Evolutionary conservation across 2,113 vertebrate genomes (phyloP).

Genomic region (Semicossyphus pulcher): DNA sequence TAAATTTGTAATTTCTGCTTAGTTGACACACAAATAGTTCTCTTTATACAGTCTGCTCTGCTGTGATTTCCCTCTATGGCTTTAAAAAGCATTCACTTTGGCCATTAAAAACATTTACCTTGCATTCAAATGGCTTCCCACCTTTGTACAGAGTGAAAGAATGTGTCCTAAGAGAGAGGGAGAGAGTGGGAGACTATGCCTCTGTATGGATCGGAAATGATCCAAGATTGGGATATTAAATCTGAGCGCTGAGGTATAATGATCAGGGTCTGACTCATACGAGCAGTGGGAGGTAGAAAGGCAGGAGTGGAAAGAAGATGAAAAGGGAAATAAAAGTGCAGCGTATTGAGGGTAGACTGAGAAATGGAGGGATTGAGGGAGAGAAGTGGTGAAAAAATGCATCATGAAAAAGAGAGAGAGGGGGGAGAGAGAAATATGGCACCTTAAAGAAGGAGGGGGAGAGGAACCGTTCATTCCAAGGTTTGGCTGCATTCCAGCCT

Average conservation of each 20-base stretch:
- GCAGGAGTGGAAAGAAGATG: slow-evolving; percentile 50
- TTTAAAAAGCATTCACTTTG: background rate
- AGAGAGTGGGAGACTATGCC: background rate
- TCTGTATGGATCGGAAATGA: slow-evolving; percentile 19
- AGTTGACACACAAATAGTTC: background rate
- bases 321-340: slow-evolving; percentile 56
- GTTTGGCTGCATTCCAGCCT: slow-evolving; percentile 82
- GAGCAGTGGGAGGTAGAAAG: slow-evolving; percentile 29
- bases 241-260: slow-evolving; percentile 36
- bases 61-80: background rate
- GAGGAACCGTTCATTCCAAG: slow-evolving; percentile 63
- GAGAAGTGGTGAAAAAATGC: slow-evolving; percentile 35
- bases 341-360: slow-evolving; percentile 26
- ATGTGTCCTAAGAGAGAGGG: background rate
- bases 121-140: slow-evolving; percentile 14
- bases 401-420: slow-evolving; percentile 15
- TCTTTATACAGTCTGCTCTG: background rate
- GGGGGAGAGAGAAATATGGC: slow-evolving; percentile 40
- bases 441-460: slow-evolving; percentile 36
- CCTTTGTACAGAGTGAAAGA: slow-evolving; percentile 22
- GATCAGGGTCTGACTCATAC: slow-evolving; percentile 70
- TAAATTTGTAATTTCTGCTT: background rate
- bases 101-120: slow-evolving; percentile 8
- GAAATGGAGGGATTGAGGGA: slow-evolving; percentile 23
- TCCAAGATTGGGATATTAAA: slow-evolving; percentile 38